These are phyloP conservation scores for Ormyrus labotus DNA, from an alignment of 2,888 invertebrate genomes.

Conservation along the genomic window DNA sequence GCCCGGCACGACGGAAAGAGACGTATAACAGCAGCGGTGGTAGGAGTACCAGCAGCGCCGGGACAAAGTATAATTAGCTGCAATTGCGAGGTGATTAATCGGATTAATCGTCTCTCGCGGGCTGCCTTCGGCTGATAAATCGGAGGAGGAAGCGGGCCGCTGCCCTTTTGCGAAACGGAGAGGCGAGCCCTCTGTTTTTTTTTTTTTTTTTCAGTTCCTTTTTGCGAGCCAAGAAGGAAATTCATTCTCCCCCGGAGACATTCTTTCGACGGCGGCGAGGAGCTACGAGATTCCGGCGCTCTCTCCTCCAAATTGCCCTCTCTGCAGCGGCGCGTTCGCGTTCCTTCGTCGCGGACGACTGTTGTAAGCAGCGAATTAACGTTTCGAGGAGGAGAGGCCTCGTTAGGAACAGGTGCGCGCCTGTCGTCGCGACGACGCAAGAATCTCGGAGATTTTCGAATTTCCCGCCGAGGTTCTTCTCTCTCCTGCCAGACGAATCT, in stretches of 20 bases:
- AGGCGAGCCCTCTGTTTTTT: not conserved
- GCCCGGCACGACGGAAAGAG: slow-evolving; percentile 4
- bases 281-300: not conserved
- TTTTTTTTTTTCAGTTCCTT: not conserved
- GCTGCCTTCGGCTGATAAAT: slow-evolving; percentile 2
- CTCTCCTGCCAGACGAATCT: not conserved
- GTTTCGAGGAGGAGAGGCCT: slow-evolving; percentile 13
- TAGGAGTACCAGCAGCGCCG: not conserved
- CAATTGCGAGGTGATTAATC: slow-evolving; percentile 24
- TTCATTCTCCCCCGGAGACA: not conserved
- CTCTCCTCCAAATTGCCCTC: slow-evolving; percentile 21
- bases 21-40: slow-evolving; percentile 4
- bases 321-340: not conserved
- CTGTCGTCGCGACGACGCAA: not conserved
- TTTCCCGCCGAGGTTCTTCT: not conserved
- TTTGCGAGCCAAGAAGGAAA: not conserved
- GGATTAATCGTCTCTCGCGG: slow-evolving; percentile 25
- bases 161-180: no score
- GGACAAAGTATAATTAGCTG: slow-evolving; percentile 32
- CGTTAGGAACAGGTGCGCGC: slow-evolving; percentile 39
- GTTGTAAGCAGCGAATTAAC: slow-evolving; percentile 25
- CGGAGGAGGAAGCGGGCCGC: not conserved
- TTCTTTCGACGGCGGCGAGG: slow-evolving; percentile 7
- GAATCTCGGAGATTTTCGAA: slow-evolving; percentile 29
- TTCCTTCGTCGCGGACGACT: not conserved